Conservation (phyloP, 2,113 vertebrate species). For the Cercopithecus mona region DNA sequence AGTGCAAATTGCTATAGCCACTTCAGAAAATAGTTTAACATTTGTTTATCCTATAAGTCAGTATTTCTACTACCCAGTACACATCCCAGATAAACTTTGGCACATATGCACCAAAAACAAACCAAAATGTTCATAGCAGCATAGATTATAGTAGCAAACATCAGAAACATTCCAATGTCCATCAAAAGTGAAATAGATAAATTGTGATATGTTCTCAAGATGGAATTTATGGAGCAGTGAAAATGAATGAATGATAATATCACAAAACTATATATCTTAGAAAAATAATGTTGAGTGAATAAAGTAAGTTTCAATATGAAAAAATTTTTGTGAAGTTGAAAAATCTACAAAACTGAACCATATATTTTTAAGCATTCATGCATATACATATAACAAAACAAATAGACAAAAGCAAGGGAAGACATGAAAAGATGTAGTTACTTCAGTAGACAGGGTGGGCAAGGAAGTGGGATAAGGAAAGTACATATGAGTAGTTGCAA, state of each 20-base stretch:
- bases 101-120: background rate
- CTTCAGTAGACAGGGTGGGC: background rate
- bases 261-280: background rate
- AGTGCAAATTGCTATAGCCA: background rate
- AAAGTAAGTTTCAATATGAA: background rate
- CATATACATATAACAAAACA: background rate
- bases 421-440: background rate
- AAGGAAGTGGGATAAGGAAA: background rate
- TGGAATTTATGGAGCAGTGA: background rate
- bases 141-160: background rate
- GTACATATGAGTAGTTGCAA: background rate
- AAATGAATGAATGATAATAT: slow-evolving; percentile 1
- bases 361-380: background rate
- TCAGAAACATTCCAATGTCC: background rate
- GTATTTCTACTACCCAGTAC: background rate
- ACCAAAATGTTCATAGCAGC: background rate
- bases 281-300: background rate
- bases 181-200: background rate
- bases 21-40: background rate
- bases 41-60: background rate
- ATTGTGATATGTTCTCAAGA: background rate
- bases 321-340: slow-evolving; percentile 17
- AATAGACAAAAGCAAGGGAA: background rate
- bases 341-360: background rate
- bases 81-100: background rate